Evolutionary conservation across 2,797 vertebrate species (phyloP).

Genomic region (Scleropages formosus): DNA sequence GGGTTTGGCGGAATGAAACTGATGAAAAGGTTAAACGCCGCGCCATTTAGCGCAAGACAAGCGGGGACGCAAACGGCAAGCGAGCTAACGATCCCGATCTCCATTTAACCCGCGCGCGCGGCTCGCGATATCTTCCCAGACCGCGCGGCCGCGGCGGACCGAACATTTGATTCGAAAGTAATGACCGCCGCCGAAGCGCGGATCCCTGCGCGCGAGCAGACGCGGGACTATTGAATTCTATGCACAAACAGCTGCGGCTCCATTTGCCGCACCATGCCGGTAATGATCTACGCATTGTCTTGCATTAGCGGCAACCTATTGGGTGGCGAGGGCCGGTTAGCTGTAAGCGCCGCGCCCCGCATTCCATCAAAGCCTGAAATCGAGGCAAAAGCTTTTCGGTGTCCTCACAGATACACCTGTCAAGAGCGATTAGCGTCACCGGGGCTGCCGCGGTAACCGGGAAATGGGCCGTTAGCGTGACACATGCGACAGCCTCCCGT

Average conservation of each 20-base stretch:
- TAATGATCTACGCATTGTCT: conserved; percentile 16
- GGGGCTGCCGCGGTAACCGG: conserved; percentile 26
- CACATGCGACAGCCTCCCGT: conserved; percentile 18
- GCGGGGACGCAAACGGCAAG: background rate
- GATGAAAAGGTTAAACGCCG: conserved; percentile 13
- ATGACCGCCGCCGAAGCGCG: background rate
- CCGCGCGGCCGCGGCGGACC: background rate
- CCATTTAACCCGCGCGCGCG: background rate
- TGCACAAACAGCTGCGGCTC: background rate
- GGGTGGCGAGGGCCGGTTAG: conserved; percentile 20
- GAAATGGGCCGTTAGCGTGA: conserved; percentile 14
- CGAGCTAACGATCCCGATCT: background rate
- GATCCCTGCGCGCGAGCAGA: background rate
- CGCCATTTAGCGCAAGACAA: background rate
- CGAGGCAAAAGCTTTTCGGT: conserved; percentile 44
- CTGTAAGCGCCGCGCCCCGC: conserved; percentile 11
- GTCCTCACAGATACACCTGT: conserved; percentile 54
- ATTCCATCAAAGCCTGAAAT: conserved; percentile 41
- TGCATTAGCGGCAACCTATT: conserved; percentile 25
- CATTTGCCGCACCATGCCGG: background rate
- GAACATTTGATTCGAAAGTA: background rate
- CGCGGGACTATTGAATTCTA: background rate
- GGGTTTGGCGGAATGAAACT: background rate
- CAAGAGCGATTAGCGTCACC: conserved; percentile 49
- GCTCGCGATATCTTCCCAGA: background rate